A percentile compares a stretch with the other conserved stretches of the same genome.
These are phyloP conservation scores for Clavelina lepadiformis DNA, from an alignment of 23 tunicate species.

Conservation along the genomic window DNA sequence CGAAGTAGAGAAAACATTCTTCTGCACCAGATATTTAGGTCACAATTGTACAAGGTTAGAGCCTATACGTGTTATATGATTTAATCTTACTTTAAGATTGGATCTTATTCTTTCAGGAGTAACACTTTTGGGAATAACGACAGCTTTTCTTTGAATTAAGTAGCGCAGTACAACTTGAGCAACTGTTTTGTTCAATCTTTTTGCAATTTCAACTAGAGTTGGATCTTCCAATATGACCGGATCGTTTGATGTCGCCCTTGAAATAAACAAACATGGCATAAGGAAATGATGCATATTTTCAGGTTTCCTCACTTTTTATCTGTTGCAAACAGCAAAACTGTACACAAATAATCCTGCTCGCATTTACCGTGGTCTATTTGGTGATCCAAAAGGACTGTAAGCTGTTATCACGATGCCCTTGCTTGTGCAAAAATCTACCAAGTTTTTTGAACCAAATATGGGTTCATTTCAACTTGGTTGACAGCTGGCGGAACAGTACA, in stretches of 20 bases:
- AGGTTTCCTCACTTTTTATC: too few relatives aligned
- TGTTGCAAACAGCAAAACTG: background rate
- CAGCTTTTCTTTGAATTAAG: conserved; percentile 49
- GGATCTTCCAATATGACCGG: conserved; percentile 51
- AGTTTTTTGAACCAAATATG: conserved; percentile 44
- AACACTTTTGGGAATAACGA: conserved; percentile 68
- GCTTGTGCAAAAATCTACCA: conserved; percentile 43
- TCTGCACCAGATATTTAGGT: background rate
- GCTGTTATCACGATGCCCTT: conserved; percentile 75
- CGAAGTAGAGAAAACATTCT: background rate
- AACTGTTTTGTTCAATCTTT: conserved; percentile 27
- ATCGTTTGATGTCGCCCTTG: conserved; percentile 33
- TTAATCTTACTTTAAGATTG: conserved; percentile 30
- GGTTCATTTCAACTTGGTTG: conserved; percentile 72
- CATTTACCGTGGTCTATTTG: conserved; percentile 62
- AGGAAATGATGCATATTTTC: too few relatives aligned
- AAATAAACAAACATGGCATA: too few relatives aligned
- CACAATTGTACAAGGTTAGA: background rate
- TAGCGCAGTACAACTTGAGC: conserved; percentile 61
- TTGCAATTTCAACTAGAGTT: conserved; percentile 32
- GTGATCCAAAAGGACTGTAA: conserved; percentile 61
- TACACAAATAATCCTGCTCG: background rate
- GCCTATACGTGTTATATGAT: too few relatives aligned
- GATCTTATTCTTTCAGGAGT: conserved; percentile 52
- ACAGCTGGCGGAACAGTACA: conserved; percentile 46